Conservation (phyloP, 2,888 invertebrate genomes). For the Epinotia demarniana region DNA sequence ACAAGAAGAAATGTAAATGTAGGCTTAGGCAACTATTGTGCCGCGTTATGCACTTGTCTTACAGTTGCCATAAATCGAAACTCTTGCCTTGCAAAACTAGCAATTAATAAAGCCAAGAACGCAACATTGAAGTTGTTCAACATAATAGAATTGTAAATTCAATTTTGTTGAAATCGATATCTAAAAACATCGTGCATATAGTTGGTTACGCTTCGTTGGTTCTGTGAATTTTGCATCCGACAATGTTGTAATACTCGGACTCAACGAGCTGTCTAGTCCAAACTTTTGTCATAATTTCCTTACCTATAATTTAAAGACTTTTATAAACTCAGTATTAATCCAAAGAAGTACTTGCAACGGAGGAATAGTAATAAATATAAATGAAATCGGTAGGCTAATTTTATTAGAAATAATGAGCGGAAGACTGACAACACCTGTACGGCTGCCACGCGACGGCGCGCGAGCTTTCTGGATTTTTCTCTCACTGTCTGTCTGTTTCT, state of each 20-base stretch:
- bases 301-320: too few species aligned
- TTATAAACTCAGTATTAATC: too few species aligned
- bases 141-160: constrained; percentile 8
- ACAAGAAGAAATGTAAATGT: constrained; percentile 34
- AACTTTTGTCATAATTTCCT: not conserved
- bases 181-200: not conserved
- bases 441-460: too few species aligned
- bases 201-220: constrained; percentile 10
- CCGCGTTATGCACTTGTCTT: constrained; percentile 16
- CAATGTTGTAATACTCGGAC: not conserved
- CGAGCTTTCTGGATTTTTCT: too few species aligned
- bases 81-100: constrained; percentile 47
- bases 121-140: constrained; percentile 36
- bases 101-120: constrained; percentile 52
- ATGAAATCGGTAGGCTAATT: too few species aligned
- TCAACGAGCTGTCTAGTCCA: not conserved
- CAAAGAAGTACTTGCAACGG: too few species aligned
- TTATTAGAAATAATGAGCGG: too few species aligned
- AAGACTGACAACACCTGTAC: too few species aligned
- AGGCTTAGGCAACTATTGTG: not conserved
- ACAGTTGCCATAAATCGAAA: constrained; percentile 17
- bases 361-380: too few species aligned
- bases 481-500: too few species aligned
- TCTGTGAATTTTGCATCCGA: constrained; percentile 1
- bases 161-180: constrained; percentile 17